Evolutionary conservation across 1,140 invertebrate species (phyloP).

Genomic region (Drosophila sulfurigaster): DNA sequence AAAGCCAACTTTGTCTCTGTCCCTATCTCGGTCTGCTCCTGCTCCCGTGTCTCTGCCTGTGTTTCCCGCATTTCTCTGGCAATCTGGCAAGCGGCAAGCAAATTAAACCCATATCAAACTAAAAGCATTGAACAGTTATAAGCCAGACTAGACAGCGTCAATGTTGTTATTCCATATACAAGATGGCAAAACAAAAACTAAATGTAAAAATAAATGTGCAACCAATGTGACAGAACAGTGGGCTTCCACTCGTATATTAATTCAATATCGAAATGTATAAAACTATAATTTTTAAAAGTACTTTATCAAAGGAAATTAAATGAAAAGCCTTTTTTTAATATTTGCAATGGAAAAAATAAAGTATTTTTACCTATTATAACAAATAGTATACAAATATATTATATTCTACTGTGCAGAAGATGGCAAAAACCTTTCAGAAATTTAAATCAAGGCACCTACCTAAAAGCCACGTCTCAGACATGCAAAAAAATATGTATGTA

Average conservation of each 20-base stretch:
- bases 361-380: too few relatives aligned
- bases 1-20: constrained; percentile 3
- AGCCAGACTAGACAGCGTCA: constrained; percentile 54
- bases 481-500: constrained; percentile 42
- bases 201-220: constrained; percentile 20
- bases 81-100: constrained; percentile 41
- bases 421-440: constrained; percentile 37
- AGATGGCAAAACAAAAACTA: constrained; percentile 22
- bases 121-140: constrained; percentile 71
- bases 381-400: too few relatives aligned
- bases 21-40: neutral
- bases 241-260: neutral
- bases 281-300: neutral
- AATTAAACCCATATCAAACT: constrained; percentile 76
- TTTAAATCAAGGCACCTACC: constrained; percentile 51
- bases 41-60: neutral
- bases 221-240: constrained; percentile 8
- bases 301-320: too few relatives aligned
- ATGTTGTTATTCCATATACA: constrained; percentile 28
- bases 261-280: too few relatives aligned
- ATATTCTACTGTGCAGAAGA: constrained; percentile 32
- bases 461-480: constrained; percentile 61
- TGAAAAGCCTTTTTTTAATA: too few relatives aligned
- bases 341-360: too few relatives aligned
- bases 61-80: neutral